Evolutionary conservation across 1,140 invertebrate genomes (phyloP), one percentile per base, ranked within the genome.

Genomic region (Cotesia chilonis): DNA sequence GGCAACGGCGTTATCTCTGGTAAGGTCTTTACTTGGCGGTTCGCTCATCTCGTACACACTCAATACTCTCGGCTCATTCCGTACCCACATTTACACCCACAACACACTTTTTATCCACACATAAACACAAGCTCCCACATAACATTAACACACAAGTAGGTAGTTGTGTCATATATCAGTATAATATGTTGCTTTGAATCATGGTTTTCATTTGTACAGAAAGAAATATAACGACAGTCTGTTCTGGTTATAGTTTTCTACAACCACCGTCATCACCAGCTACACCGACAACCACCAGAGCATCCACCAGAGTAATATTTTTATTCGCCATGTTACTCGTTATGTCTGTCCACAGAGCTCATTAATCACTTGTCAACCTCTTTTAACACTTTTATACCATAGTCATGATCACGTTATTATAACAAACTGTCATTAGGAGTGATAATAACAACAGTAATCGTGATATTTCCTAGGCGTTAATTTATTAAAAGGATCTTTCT

Each of bases 311-410:
- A 59, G 57, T 10, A 59, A 59, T 59, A 28, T 64, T 64, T 47
- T 64, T 67, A 66, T 66, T 52, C 67, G 41, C 71, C 55, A 5
- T 41, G 41, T 61, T 72, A 41, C 70, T 72, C 64, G 68, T 70
- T 74, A 74, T 55, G 61, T 74, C 68, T 64, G 61, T 74, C 68
- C 64, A 70, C 68, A 61, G 64, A 67, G 51, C 71, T 71, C 68
- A 68, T 70, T 68, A 74, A 74, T 74, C 73, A 74, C 68, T 70
- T 68, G 64, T 51, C 73, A 47, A 65, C 61, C 64, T 47, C 68
- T 54, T 52, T 65, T 36, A 4, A 52, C 65, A 51, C 63, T 55
- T 55, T 52, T 35, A n/a, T 20, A 17, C 47, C 17, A 9, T 17
- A 14, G 14, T 59, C 17, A 10, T 20, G 17, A 9, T 28, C 57